Conservation (phyloP, 2,888 invertebrate species). For the Anoplius nigerrimus region DNA sequence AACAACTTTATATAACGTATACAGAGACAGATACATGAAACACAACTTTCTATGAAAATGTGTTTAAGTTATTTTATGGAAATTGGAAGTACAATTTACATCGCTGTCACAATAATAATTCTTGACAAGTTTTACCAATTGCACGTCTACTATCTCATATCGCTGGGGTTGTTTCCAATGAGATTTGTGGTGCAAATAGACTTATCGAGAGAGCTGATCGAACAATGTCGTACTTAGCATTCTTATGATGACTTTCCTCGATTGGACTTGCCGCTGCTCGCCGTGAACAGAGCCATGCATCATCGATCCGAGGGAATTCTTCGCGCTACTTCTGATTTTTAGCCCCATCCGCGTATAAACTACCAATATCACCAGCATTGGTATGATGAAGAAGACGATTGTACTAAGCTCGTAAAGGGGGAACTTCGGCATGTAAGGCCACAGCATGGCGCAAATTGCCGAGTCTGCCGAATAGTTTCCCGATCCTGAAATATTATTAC, state of each 20-base stretch:
- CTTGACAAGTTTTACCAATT: background rate
- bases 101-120: background rate
- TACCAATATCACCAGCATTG: slow-evolving; percentile 83
- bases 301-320: slow-evolving; percentile 74
- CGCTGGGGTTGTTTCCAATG: too few relatives aligned
- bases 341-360: slow-evolving; percentile 88
- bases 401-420: slow-evolving; percentile 89
- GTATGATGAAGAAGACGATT: slow-evolving; percentile 87
- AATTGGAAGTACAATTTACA: background rate
- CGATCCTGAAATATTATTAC: slow-evolving; percentile 68
- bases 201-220: background rate
- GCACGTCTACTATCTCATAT: too few relatives aligned
- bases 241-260: slow-evolving; percentile 84
- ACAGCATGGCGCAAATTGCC: slow-evolving; percentile 87
- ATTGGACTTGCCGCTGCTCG: slow-evolving; percentile 82
- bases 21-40: too few relatives aligned
- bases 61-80: too few relatives aligned
- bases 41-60: too few relatives aligned
- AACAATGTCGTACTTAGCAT: slow-evolving; percentile 83
- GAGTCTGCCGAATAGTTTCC: slow-evolving; percentile 81
- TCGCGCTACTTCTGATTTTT: slow-evolving; percentile 79
- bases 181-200: background rate
- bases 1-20: too few relatives aligned
- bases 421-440: slow-evolving; percentile 77
- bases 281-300: slow-evolving; percentile 82